Base-by-base conservation (phyloP, 2,888 invertebrate genomes). In the Leucozona laternaria region DNA sequence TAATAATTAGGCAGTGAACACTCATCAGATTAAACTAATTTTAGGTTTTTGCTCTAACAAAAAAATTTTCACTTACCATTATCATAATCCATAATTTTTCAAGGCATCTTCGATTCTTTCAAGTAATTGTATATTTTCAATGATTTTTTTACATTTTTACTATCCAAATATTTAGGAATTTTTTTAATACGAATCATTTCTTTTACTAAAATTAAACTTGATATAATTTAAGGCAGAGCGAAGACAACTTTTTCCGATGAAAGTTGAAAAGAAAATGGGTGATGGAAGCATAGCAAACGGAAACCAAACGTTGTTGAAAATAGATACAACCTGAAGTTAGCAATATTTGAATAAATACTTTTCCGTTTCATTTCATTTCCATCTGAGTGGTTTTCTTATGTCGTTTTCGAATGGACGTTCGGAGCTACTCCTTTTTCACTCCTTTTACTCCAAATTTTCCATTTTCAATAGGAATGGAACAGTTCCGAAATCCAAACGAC, bases 1-100 rank as follows among this genome's bases (percentile, higher is more conserved):
- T 64, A 37, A 28, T 37, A 20, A 20, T 78, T 86, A 86, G 85
- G 85, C 13, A 68, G 72, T 81, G 81, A 86, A 86, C 86, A 81
- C 43, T 86, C 86, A 81, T 86, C 86, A 86, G 40, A 45, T 43
- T 40, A 28, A 31, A 20, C 13, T 10, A 10, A 22, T 37, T 37
- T 4, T 13, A 5, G 0, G 0, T 15, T 0, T 28, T 50, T 50
- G 5, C 0, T 15, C 2, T 28, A 4, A 8, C 8, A 15, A 6
- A 15, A 6, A 22, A 6, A 4, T 40, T n/a, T 11, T 11, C n/a
- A 25, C 79, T 55, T 17, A 81, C 80, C 70, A 53, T 31, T 48
- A 2, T 22, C 1, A 13, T 5, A 20, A 68, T 79, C 79, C n/a
- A 25, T 3, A 1, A 43, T 40, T 50, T 53, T 53, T 50, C 1